Percentiles rank a stretch among this genome's conserved stretches.
Conservation (phyloP, 1,140 invertebrate species). For the Cryptotermes secundus region DNA sequence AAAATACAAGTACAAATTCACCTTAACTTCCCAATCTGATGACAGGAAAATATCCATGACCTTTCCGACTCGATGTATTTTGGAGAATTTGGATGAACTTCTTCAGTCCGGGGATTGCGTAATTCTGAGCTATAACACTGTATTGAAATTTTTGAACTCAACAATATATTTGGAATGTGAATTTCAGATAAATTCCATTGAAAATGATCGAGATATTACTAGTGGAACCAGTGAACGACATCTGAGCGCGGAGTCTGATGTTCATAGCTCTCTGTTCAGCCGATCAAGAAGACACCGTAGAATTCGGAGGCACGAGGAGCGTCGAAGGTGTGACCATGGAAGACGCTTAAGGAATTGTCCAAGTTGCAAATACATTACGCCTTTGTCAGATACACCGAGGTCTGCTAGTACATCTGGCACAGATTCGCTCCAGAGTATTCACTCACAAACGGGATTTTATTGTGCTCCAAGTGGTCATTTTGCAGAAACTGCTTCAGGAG, state of each 20-base stretch:
- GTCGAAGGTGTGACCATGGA: not conserved
- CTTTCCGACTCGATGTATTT: not conserved
- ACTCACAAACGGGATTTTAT: not conserved
- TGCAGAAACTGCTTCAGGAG: not conserved
- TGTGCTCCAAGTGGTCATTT: not conserved
- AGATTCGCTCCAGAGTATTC: not conserved
- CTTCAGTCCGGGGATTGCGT: not conserved
- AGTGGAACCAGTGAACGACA: not conserved
- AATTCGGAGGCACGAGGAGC: not conserved
- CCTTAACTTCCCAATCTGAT: not conserved
- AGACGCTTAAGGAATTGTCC: not conserved
- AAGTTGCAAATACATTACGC: not conserved
- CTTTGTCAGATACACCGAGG: too few species aligned
- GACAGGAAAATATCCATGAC: not conserved
- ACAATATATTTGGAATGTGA: not conserved
- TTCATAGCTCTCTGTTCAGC: not conserved
- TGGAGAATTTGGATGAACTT: not conserved
- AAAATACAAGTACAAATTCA: not conserved
- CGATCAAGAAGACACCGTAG: not conserved
- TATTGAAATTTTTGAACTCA: not conserved
- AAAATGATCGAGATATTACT: not conserved
- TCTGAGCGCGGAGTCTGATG: not conserved
- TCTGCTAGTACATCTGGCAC: not conserved
- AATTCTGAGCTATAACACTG: not conserved
- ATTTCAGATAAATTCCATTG: not conserved